These are phyloP conservation scores for Parasteatoda lunata DNA, from an alignment of 2,888 invertebrate genomes.

Conservation along the genomic window DNA sequence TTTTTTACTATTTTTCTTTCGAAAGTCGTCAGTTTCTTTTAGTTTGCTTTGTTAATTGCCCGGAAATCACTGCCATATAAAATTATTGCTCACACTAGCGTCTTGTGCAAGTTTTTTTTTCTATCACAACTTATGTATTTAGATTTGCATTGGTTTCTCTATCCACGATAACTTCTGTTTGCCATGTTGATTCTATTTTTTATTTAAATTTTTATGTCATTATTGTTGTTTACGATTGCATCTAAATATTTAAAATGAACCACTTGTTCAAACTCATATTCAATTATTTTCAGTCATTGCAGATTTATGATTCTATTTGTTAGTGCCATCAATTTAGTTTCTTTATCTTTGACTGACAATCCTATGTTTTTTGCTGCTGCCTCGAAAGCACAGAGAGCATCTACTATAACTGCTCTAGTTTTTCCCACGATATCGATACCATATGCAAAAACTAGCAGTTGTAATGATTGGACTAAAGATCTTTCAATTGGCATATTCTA, in stretches of 20 bases:
- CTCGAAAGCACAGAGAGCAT: neutral
- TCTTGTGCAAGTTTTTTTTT: neutral
- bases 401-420: too few relatives aligned
- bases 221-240: neutral
- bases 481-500: too few relatives aligned
- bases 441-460: too few relatives aligned
- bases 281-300: neutral
- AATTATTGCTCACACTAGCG: neutral
- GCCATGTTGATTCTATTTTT: neutral
- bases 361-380: neutral
- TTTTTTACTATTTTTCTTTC: too few relatives aligned
- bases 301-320: neutral
- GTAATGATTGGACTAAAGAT: too few relatives aligned
- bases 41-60: too few relatives aligned
- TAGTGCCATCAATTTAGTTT: neutral
- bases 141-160: neutral
- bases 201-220: neutral
- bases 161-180: neutral
- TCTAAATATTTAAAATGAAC: neutral
- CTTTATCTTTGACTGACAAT: neutral
- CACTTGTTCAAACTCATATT: neutral
- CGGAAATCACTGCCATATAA: neutral
- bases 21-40: too few relatives aligned
- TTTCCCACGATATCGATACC: too few relatives aligned
- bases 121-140: neutral